phyloP scores from a whole-genome alignment of 2,888 invertebrate species.

The Nomada flava region DNA sequence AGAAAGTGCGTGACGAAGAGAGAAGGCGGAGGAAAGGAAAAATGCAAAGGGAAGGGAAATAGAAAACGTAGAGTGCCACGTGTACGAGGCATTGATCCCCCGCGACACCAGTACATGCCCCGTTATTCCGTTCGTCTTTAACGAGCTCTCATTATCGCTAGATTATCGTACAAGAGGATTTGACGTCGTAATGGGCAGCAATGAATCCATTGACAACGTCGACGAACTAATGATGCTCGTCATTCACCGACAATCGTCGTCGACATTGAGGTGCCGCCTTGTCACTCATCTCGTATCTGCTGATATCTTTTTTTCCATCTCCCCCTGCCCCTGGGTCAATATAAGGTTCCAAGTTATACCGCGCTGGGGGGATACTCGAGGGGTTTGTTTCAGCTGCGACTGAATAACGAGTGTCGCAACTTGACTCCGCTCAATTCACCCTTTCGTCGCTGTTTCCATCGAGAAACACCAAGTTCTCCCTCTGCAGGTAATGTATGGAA shows the following conservation, averaged over 20 bases:
- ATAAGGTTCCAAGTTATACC: conserved; percentile 9
- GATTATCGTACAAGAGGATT: conserved; percentile 81
- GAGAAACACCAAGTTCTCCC: conserved; percentile 32
- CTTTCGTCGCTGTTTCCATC: conserved; percentile 57
- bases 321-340: conserved; percentile 1
- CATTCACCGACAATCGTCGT: conserved; percentile 76
- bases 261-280: conserved; percentile 52
- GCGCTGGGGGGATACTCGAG: conserved; percentile 23
- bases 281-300: conserved; percentile 24
- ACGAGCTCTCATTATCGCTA: conserved; percentile 81
- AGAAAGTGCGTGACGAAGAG: neutral
- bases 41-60: conserved; percentile 35
- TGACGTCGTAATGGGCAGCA: conserved; percentile 77
- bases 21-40: neutral
- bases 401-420: conserved; percentile 63
- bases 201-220: conserved; percentile 80
- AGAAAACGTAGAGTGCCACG: conserved; percentile 50
- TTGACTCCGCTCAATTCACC: conserved; percentile 59
- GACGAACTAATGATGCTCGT: conserved; percentile 76
- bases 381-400: conserved; percentile 59
- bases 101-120: conserved; percentile 55
- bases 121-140: conserved; percentile 71
- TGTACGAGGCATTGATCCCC: conserved; percentile 67
- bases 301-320: conserved; percentile 15
- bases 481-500: conserved; percentile 70